Evolutionary conservation across 2,888 invertebrate species (phyloP), one percentile per base, ranked within the genome.

Genomic region (Siphonodentalium dalli): DNA sequence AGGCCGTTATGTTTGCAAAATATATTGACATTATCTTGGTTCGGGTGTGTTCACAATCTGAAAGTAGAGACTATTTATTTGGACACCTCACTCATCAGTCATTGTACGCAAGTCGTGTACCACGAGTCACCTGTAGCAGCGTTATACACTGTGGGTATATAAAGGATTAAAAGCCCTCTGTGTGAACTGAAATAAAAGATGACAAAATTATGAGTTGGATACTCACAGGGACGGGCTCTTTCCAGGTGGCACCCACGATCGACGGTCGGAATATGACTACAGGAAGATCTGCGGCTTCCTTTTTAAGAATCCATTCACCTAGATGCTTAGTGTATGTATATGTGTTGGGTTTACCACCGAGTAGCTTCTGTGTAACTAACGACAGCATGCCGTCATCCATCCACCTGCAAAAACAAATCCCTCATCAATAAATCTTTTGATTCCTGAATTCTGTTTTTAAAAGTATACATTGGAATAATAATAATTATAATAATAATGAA

Each of bases 311-410:
- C 51, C 89, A 88, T 70, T 97, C 96, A 0, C 91, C 91, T 64
- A 96, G 77, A 53, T 90, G 88, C 79, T 97, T 96, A 0, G 93
- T 90, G 75, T 91, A 93, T 0, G 91, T 92, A 73, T 97, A 97
- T 0, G 95, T 93, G 74, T 96, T 96, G 0, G 94, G 93, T 33
- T 90, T 86, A 56, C 87, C 86, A 35, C 90, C 89, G 3, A 85
- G 72, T 51, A 86, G 70, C 57, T 82, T 78, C 2, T 81, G 81
- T 3, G 84, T 83, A 26, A 85, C 71, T 37, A 68, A 54, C 23
- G 81, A 75, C 31, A 85, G 50, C 57, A 82, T 78, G 8, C 82
- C 81, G 52, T 82, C 82, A 68, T 82, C 81, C 84, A 85, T 83
- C 84, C 85, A 85, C 28, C 83, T 81, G 65, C 33, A 47, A 42